Evolutionary conservation across 1,140 invertebrate species (phyloP).

Genomic region (Drosophila melanica): DNA sequence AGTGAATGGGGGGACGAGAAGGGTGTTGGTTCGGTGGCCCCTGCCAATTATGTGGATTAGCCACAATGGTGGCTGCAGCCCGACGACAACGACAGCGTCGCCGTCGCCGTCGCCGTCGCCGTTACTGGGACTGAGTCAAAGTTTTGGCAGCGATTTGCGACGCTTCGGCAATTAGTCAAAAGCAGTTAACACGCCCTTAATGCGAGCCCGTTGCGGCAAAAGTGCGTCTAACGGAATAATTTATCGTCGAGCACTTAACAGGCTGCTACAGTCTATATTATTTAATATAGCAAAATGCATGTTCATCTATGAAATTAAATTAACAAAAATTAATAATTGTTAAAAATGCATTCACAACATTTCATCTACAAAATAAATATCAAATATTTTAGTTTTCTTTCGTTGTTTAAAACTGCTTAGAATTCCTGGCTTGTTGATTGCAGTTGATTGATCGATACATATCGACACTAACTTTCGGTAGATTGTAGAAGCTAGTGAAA

Average conservation of each 20-base stretch:
- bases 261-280: background rate
- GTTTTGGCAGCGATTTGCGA: constrained; percentile 49
- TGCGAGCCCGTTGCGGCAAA: constrained; percentile 34
- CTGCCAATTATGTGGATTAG: constrained; percentile 52
- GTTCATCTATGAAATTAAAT: background rate
- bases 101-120: constrained; percentile 3
- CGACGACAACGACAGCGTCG: background rate
- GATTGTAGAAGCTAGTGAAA: no score
- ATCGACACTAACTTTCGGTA: no score
- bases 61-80: constrained; percentile 26
- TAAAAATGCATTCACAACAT: no score
- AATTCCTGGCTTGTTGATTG: no score
- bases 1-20: background rate
- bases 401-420: no score
- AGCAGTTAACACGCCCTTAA: constrained; percentile 51
- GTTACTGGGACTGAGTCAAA: constrained; percentile 24
- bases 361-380: no score
- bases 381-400: no score
- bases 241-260: constrained; percentile 29
- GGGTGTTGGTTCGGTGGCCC: background rate
- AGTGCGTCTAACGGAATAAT: constrained; percentile 32
- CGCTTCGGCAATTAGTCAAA: constrained; percentile 59
- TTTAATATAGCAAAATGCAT: background rate
- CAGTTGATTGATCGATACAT: no score
- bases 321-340: background rate